These are phyloP conservation scores for Calonectris borealis DNA, from an alignment of 2,113 vertebrate genomes.

Conservation along the genomic window DNA sequence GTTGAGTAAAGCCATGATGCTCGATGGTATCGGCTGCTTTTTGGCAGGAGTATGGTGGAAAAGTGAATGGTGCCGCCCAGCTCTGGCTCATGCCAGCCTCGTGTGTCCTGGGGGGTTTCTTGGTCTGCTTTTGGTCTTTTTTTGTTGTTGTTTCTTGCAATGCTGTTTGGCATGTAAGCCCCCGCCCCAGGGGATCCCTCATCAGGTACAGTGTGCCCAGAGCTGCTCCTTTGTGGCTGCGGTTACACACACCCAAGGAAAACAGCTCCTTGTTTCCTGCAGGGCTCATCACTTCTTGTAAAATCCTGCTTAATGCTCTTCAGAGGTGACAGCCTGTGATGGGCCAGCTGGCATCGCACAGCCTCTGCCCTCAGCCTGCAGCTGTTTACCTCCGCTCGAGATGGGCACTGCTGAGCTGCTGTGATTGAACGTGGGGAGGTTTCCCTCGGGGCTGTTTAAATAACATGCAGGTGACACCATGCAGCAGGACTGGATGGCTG, in stretches of 20 bases:
- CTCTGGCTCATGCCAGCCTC: background rate
- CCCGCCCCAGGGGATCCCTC: background rate
- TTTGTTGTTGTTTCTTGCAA: background rate
- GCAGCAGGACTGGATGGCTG: background rate
- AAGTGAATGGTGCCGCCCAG: background rate
- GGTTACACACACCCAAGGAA: background rate
- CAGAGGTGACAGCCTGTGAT: rapidly evolving
- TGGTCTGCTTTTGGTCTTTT: background rate
- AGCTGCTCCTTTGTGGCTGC: background rate
- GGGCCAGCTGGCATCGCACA: rapidly evolving
- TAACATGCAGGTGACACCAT: rapidly evolving
- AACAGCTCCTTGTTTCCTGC: background rate
- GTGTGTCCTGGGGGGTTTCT: background rate
- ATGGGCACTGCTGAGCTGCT: background rate
- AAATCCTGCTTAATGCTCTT: background rate
- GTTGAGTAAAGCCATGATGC: no score
- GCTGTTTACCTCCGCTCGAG: rapidly evolving
- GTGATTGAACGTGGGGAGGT: background rate
- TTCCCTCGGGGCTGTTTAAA: background rate
- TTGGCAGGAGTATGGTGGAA: background rate
- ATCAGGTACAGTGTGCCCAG: background rate
- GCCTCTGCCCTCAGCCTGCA: background rate
- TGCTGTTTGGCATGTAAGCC: background rate
- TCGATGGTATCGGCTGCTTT: rapidly evolving
- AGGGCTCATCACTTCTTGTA: background rate